Evolutionary conservation across 1,140 invertebrate genomes (phyloP), one percentile per base, ranked within the genome.

Genomic region (Drosophila pruinosa): DNA sequence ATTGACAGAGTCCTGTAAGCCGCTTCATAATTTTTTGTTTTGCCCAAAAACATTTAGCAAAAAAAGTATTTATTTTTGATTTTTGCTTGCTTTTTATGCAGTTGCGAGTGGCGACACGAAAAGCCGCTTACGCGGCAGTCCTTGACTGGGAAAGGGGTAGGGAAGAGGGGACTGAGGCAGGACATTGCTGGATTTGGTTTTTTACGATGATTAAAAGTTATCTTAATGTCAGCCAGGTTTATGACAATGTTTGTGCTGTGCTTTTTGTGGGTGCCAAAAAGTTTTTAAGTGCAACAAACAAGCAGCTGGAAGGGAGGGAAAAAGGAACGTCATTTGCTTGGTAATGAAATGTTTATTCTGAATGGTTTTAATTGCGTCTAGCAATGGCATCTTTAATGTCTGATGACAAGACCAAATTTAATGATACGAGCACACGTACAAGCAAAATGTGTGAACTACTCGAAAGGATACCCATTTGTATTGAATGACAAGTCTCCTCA

Each of bases 281-380:
- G 17, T 59, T 52, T 41, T 31, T 38, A 67, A 70, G 31, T 72
- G 74, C 43, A 50, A 34, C 24, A 19, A 14, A 1, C 24, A 39
- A 39, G 17, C 1, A 17, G 6, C 0, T 4, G 12, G 15, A 26
- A 3, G 5, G 5, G 17, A 21, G n/a, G 28, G 17, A 12, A 26
- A 56, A 3, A 50, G 8, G 1, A 19, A 74, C 58, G 74, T 81
- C 77, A 71, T 85, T 81, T 67, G 68, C 65, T 70, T 59, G 59
- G 82, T 79, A 86, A 88, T 86, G 82, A 86, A 86, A 86, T 81
- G 81, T 68, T 77, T 59, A 86, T 78, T 74, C 56, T 75, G 54
- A 86, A 81, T 86, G 81, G 7, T 88, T 86, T 86, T 86, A 86
- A 86, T 86, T 86, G 82, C 81, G 81, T 86, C 82, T 86, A 81